Base-by-base conservation (phyloP, 2,888 invertebrate genomes). In the Gnatocerus cornutus region DNA sequence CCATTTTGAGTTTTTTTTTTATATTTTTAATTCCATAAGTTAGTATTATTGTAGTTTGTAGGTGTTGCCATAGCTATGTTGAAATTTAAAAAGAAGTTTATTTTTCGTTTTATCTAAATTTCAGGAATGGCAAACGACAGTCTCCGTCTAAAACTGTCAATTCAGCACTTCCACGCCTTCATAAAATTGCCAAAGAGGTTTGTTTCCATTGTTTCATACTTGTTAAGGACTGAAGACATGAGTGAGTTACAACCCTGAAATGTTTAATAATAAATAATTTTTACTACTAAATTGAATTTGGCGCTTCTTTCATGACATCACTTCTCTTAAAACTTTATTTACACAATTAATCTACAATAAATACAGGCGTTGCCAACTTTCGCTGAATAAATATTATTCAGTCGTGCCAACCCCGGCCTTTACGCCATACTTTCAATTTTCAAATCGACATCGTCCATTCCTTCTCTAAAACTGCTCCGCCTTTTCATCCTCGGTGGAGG, bases 401-500 rank as follows among this genome's bases (percentile, higher is more conserved):
- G 12, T 50, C 16, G 12, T 29, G n/a, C 21, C 16, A 46, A 29
- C 10, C 10, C n/a, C 29, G 4, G 9, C 10, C 3, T 8, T 48
- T 27, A 72, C 29, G 77, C 77, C 45, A 77, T 55, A 69, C 75
- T 78, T 39, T 78, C 78, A 16, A 33, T 39, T 46, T 66, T 71
- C 56, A 80, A 68, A 69, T 79, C 75, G 37, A 80, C 69, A 48
- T 80, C 80, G 12, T 77, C 76, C 75, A 80, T 73, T 9, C 71
- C 74, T 43, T 73, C 72, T 8, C 55, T 63, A 4, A 59, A 12
- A 43, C 74, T 73, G 5, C 65, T 72, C 3, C 68, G 61, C 59
- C 79, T 78, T 58, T 73, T 81, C 3, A 72, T 69, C 50, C 84
- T 79, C 0, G 84, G 84, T 0, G 84, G 84, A 1, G 82, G 80